Base-by-base conservation (phyloP, 1,140 invertebrate species). In the Papilio machaon region DNA sequence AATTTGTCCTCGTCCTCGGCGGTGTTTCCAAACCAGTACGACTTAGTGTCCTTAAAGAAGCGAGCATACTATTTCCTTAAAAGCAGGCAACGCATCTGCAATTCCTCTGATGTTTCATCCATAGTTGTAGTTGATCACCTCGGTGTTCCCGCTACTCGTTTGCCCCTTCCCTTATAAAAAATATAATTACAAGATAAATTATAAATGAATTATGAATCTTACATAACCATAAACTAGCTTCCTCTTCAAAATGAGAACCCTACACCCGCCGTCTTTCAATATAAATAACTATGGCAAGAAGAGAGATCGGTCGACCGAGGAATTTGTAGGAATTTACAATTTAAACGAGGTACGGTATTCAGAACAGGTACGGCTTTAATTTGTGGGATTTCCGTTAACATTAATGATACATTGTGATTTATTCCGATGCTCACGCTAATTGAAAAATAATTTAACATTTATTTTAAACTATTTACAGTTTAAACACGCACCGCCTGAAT, bases 241-340 rank as follows among this genome's bases (percentile, higher is more conserved):
- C 64, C 13, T 70, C 64, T 70, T 70, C 38, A 70, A 67, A 70
- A 70, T 70, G 13, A 35, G 11, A 70, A 70, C 64, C 64, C 64
- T 70, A 70, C 30, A 70, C 64, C 60, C 60, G 19, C 60, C 64
- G 23, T 70, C 64, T 76, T 76, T 23, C 74, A 76, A 76, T 76
- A 76, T 76, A 76, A 76, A 76, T 76, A 76, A 76, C 74, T 76
- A 76, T 76, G 74, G n/a, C 46, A 54, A 54, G 23, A 19, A 49
- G 74, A 23, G 46, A 54, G 49, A 76, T 23, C 74, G 74, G 23
- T 47, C 23, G 74, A 58, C 74, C 74, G 74, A 49, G 74, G 74
- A 76, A 76, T 76, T 54, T 76, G 74, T 76, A 76, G 47, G 47
- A 49, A 54, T 76, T 76, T 76, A 76, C 74, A 76, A 76, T 76